These are phyloP conservation scores for Ceratotherium simum DNA, from an alignment of 2,113 vertebrate species.

Conservation along the genomic window DNA sequence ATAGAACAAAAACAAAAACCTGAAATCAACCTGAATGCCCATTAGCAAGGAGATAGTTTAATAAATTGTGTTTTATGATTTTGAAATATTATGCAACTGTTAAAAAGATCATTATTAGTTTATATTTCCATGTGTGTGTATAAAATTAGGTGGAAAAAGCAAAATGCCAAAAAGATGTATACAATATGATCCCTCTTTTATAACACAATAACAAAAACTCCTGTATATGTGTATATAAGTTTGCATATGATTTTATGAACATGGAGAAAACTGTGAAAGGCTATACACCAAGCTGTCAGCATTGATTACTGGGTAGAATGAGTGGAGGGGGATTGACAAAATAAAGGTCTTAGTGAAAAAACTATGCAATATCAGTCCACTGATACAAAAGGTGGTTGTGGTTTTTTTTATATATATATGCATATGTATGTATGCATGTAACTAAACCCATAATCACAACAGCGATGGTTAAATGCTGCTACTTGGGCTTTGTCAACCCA, in stretches of 20 bases:
- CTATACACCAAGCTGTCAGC: not conserved
- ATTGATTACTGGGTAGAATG: not conserved
- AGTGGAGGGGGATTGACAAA: not conserved
- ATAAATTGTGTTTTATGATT: slow-evolving; percentile 30
- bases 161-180: slow-evolving; percentile 9
- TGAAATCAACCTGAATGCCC: not conserved
- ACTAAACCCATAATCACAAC: not conserved
- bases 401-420: not conserved
- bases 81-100: slow-evolving; percentile 8
- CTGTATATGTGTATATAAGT: not conserved
- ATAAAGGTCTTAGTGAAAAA: not conserved
- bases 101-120: slow-evolving; percentile 11
- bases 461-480: not conserved
- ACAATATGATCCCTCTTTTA: not conserved
- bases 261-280: not conserved
- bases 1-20: not conserved
- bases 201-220: not conserved
- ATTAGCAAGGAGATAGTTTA: slow-evolving; percentile 3
- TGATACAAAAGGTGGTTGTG: not conserved
- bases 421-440: not conserved
- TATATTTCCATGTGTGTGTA: not conserved
- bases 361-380: not conserved
- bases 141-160: slow-evolving; percentile 44
- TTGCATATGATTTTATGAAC: not conserved
- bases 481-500: not conserved